These are phyloP conservation scores for Rapana venosa DNA, from an alignment of 2,888 invertebrate genomes.

Conservation along the genomic window DNA sequence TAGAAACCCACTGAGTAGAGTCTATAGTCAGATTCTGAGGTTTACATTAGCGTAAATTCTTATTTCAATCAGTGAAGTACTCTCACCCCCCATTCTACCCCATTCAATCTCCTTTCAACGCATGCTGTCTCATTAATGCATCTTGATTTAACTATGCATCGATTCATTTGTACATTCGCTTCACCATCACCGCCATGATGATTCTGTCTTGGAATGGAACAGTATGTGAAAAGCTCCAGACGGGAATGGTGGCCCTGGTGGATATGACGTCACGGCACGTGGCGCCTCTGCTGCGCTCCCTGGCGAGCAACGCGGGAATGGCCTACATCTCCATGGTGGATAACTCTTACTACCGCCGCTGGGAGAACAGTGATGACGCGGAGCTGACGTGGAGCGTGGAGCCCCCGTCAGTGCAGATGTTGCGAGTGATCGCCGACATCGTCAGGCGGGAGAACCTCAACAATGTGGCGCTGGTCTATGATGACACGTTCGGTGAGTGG, in stretches of 20 bases:
- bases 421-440: constrained; percentile 89
- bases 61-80: too few species aligned
- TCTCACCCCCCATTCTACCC: too few species aligned
- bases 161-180: too few species aligned
- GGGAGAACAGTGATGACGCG: constrained; percentile 8
- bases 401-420: constrained; percentile 91
- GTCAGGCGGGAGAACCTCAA: constrained; percentile 91
- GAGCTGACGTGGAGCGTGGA: constrained; percentile 79
- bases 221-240: constrained; percentile 63
- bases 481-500: constrained; percentile 87
- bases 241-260: constrained; percentile 61
- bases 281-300: constrained; percentile 64
- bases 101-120: too few species aligned
- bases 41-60: too few species aligned
- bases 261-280: constrained; percentile 67
- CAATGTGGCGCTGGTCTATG: constrained; percentile 94
- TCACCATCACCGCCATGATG: too few species aligned
- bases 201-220: constrained; percentile 26
- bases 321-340: constrained; percentile 68
- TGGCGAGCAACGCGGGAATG: constrained; percentile 65
- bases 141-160: too few species aligned
- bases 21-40: too few species aligned
- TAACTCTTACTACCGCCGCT: constrained; percentile 49
- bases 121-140: too few species aligned
- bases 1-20: too few species aligned